These are phyloP conservation scores for Procavia capensis DNA, from an alignment of 2,113 vertebrate genomes.

Conservation along the genomic window DNA sequence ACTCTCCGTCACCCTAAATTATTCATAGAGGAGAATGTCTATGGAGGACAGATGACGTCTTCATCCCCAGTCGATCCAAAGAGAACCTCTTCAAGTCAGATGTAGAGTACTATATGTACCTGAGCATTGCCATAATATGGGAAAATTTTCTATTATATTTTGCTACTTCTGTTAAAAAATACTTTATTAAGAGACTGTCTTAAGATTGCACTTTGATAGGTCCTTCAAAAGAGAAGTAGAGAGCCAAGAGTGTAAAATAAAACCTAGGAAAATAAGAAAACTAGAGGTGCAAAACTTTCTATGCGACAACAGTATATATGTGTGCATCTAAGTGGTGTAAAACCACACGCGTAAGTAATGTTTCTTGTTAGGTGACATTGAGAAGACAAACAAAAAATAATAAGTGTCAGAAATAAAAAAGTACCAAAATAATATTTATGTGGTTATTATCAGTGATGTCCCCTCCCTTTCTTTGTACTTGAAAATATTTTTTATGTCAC, in stretches of 20 bases:
- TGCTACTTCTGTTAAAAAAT: not conserved
- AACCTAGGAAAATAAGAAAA: not conserved
- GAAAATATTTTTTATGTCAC: not conserved
- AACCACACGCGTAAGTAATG: not conserved
- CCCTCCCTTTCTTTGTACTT: not conserved
- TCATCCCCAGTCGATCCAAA: not conserved
- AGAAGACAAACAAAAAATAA: not conserved
- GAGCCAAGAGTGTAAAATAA: not conserved
- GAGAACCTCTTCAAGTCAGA: not conserved
- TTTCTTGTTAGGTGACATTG: no score
- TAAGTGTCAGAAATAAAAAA: conserved; percentile 18
- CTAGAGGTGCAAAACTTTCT: not conserved
- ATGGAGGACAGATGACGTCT: not conserved
- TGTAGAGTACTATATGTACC: not conserved
- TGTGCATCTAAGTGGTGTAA: not conserved
- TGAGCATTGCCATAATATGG: not conserved
- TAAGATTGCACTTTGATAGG: not conserved
- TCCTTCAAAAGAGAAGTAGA: not conserved
- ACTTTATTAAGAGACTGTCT: not conserved
- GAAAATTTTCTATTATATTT: not conserved
- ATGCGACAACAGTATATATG: not conserved
- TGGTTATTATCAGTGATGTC: not conserved
- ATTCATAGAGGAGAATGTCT: not conserved
- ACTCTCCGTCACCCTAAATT: not conserved
- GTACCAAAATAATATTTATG: not conserved